Percentiles rank a stretch among this genome's conserved stretches.
Conservation (phyloP, 2,113 vertebrate genomes). For the Corythoichthys haematopterus region DNA sequence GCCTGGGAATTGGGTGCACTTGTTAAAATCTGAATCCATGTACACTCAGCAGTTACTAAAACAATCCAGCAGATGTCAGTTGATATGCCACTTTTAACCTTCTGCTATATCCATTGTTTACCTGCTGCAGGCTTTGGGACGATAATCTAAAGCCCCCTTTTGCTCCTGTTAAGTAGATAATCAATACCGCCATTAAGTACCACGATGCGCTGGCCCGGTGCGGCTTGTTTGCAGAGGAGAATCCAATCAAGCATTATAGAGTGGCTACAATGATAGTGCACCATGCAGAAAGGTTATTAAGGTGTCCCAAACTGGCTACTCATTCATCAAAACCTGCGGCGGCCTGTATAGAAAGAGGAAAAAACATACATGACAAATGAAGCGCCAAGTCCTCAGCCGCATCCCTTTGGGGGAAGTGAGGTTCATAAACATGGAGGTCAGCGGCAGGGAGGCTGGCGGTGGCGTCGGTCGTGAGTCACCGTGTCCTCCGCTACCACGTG, state of each 20-base stretch:
- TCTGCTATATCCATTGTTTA: background rate
- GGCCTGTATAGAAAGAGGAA: background rate
- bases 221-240: background rate
- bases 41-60: constrained; percentile 6
- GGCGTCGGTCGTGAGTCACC: background rate
- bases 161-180: background rate
- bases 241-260: constrained; percentile 9
- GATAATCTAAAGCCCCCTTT: background rate
- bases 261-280: constrained; percentile 3
- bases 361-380: constrained; percentile 37
- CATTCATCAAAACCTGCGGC: constrained; percentile 46
- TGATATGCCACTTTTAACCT: background rate
- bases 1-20: background rate
- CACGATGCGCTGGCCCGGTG: background rate
- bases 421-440: constrained; percentile 33
- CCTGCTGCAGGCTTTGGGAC: background rate
- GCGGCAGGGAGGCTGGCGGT: constrained; percentile 8
- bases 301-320: constrained; percentile 11
- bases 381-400: background rate
- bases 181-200: constrained; percentile 2
- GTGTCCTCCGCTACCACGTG: background rate
- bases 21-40: background rate
- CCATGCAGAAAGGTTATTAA: constrained; percentile 26
- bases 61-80: constrained; percentile 18
- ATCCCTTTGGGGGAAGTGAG: constrained; percentile 12